Base-by-base conservation (phyloP, 2,113 vertebrate genomes). In the human region DNA sequence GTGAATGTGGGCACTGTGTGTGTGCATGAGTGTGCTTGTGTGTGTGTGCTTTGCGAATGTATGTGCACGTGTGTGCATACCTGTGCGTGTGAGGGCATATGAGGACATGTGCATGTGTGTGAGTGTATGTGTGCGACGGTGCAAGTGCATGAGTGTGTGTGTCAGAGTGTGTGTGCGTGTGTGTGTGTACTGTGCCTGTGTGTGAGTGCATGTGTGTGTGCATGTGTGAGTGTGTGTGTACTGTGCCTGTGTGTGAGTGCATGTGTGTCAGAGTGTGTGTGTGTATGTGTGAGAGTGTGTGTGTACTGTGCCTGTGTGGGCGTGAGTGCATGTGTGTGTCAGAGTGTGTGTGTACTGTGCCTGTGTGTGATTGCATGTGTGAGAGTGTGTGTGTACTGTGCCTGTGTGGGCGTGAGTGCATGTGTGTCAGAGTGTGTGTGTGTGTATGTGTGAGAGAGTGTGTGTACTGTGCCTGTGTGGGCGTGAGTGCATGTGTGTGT, bases 131-230 rank as follows among this genome's bases (percentile, higher is more conserved):
- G 12, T 45, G 30, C 6, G 10, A 13, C 27, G 10, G 35, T 16
- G 14, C 0, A 4, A 27, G 40, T 20, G n/a, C 32, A 6, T 1
- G 0, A 5, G 22, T 70, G 8, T 7, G n/a, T 18, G 20, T n/a
- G 7, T 48, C 5, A 22, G 45, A 18, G n/a, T 14, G 11, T 5
- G 23, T 40, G 40, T n/a, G n/a, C n/a, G n/a, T n/a, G n/a, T n/a
- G n/a, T n/a, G 4, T 2, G 68, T 16, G 32, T 32, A 18, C 17
- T 6, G 5, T 18, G 17, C 13, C 35, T 4, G 23, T 8, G n/a
- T 17, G 27, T 78, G 45, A 16, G 25, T 59, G 20, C 18, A 12
- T 7, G 1, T 43, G 50, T 55, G 66, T 8, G n/a, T n/a, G n/a
- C 11, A 8, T n/a, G 66, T 0, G 1, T 14, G 14, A 1, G n/a